Evolutionary conservation across 2,797 vertebrate genomes (phyloP).

Genomic region (Zalophus californianus): DNA sequence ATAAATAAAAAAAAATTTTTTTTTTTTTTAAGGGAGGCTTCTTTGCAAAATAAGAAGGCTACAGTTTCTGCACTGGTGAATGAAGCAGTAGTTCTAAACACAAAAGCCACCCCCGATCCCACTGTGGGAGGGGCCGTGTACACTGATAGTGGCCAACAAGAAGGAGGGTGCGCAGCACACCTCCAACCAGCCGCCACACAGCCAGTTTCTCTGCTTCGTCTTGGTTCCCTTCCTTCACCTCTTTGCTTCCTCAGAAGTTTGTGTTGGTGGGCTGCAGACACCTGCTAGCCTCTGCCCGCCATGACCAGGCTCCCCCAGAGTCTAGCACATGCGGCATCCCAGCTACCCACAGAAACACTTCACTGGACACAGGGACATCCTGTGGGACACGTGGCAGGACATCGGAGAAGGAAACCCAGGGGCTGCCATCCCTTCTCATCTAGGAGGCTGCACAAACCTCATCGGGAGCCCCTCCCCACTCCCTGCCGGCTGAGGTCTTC

Average conservation of each 20-base stretch:
- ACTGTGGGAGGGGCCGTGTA: background rate
- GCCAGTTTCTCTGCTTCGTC: background rate
- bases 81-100: background rate
- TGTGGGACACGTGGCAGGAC: rapidly evolving
- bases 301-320: background rate
- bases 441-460: background rate
- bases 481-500: background rate
- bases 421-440: rapidly evolving
- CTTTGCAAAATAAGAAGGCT: background rate
- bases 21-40: background rate
- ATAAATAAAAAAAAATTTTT: background rate
- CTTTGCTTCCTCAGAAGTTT: background rate
- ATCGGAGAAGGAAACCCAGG: background rate
- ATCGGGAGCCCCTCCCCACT: rapidly evolving
- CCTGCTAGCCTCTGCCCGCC: background rate
- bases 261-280: rapidly evolving
- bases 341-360: background rate
- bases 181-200: rapidly evolving
- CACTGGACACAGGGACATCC: background rate
- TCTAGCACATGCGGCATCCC: rapidly evolving
- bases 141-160: rapidly evolving
- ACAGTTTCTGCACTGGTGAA: rapidly evolving
- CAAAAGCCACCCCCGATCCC: background rate
- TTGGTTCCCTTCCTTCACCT: no score
- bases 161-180: no score